Percentiles rank a stretch among this genome's conserved stretches.
Evolutionary conservation across 2,113 vertebrate genomes (phyloP).

Genomic region (Nycticryphes semicollaris): DNA sequence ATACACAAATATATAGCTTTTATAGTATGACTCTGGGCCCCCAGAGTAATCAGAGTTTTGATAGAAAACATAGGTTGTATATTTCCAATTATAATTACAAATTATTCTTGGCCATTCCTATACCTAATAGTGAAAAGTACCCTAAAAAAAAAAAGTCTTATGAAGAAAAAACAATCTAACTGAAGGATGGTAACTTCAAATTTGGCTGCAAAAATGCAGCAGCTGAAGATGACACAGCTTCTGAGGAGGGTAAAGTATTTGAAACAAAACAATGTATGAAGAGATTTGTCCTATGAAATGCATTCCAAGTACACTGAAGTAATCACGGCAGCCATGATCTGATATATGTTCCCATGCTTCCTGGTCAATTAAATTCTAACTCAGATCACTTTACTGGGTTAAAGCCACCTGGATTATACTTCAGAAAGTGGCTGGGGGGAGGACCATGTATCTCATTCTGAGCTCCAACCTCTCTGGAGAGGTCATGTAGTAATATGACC

Average conservation of each 20-base stretch:
- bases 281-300: neutral
- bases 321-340: neutral
- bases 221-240: neutral
- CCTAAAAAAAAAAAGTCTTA: neutral
- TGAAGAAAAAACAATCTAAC: neutral
- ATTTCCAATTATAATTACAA: neutral
- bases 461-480: neutral
- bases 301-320: neutral
- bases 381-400: neutral
- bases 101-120: neutral
- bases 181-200: neutral
- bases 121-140: neutral
- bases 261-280: neutral
- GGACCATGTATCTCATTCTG: neutral
- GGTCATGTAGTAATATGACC: neutral
- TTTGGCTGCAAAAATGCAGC: neutral
- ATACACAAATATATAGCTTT: neutral
- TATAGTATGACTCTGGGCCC: neutral
- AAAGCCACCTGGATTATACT: neutral
- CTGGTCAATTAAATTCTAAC: neutral
- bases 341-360: neutral
- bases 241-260: neutral
- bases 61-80: neutral
- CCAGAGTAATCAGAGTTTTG: neutral
- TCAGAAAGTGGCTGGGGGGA: neutral